phyloP scores from a whole-genome alignment of 2,113 vertebrate species.

The Cacatua alba region DNA sequence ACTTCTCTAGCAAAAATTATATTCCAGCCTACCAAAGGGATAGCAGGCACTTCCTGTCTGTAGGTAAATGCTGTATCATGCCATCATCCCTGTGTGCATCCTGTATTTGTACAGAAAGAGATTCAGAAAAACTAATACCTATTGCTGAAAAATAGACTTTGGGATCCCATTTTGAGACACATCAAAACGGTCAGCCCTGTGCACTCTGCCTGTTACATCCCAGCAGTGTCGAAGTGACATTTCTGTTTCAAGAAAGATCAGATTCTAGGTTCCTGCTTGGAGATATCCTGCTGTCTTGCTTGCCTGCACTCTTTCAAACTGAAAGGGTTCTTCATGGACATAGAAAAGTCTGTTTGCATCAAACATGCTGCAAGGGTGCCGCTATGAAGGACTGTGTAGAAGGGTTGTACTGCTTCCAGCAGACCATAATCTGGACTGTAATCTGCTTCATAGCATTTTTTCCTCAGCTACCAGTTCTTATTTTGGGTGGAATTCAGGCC shows the following conservation, averaged over 20 bases:
- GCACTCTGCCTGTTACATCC: neutral
- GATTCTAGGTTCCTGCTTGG: neutral
- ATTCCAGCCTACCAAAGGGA: neutral
- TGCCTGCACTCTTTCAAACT: neutral
- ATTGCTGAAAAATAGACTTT: neutral
- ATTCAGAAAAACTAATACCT: neutral
- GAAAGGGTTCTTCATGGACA: neutral
- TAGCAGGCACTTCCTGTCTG: neutral
- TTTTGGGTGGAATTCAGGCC: constrained; percentile 47
- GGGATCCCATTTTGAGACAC: neutral
- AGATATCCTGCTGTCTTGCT: neutral
- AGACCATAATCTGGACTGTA: neutral
- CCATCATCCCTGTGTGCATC: neutral
- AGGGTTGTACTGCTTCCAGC: neutral
- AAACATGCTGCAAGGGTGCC: neutral
- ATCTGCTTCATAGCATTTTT: constrained; percentile 25
- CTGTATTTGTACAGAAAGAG: neutral
- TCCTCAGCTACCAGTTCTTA: constrained; percentile 20
- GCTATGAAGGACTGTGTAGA: neutral
- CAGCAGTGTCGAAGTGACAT: neutral
- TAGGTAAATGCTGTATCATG: neutral
- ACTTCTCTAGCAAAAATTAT: neutral
- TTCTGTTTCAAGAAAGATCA: neutral
- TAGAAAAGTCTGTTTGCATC: neutral
- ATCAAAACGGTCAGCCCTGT: neutral